Base-by-base conservation (phyloP, 2,888 invertebrate species). In the Hemicrepidius hirtus region DNA sequence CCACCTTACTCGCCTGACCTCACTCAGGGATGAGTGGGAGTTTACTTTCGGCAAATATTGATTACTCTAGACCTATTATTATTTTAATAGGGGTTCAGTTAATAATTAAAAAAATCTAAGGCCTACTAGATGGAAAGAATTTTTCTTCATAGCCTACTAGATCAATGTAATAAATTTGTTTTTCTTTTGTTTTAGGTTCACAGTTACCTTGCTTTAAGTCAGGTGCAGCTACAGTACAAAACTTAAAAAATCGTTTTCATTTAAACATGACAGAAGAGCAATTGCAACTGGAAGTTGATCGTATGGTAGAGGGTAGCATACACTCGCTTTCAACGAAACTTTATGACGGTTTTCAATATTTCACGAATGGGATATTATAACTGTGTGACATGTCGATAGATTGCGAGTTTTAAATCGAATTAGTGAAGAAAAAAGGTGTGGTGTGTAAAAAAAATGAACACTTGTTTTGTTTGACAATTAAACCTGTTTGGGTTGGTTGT, bases 301-400 rank as follows among this genome's bases (percentile, higher is more conserved):
- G 93, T 71, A 92, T 99, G 86, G 99, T 99, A 41, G 95, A 97
- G 81, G 95, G 96, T 84, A 97, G 97, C 80, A 92, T 98, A 46
- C 94, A 97, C 87, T 99, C 99, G 66, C 91, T 98, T 78, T 99
- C 99, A 76, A 99, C 99, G 9, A 94, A 97, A 82, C 92, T 99
- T 74, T 99, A 99, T 89, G 99, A 99, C 89, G 96, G 97, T 86
- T 99, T 97, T 89, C 99, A 99, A 89, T 99, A 99, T 89, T 94
- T 97, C 84, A 98, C 98, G 83, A 99, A 99, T 88, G 98, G 98
- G 77, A 99, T 99, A 84, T 90, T 94, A 81, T 94, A 90, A 84
- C 74, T 74, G 37, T 74, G 74, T 50, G 71, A 71, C 62, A 71
- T 59, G 64, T 64, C 74, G n/a, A 74, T 74, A 68, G 70, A 74